A percentile compares a stretch with the other conserved stretches of the same genome.
These are phyloP conservation scores for Cheumatopsyche charites DNA, from an alignment of 1,140 invertebrate genomes.

Conservation along the genomic window DNA sequence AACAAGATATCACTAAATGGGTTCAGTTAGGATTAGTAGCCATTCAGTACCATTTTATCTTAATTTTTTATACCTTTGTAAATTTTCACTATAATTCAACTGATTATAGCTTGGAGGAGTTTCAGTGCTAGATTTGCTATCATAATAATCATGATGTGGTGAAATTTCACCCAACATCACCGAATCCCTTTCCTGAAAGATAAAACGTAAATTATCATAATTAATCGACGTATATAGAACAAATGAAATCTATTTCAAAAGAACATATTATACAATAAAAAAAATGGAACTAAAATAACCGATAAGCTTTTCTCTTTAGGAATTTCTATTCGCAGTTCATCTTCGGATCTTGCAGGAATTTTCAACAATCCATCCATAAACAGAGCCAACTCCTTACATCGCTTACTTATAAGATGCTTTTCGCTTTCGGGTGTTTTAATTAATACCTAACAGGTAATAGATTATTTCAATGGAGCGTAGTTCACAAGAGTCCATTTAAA, in stretches of 20 bases:
- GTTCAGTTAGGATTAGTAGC: too few relatives aligned
- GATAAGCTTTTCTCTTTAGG: slow-evolving; percentile 58
- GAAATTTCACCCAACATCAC: slow-evolving; percentile 86
- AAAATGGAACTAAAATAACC: slow-evolving; percentile 30
- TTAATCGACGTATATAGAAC: too few relatives aligned
- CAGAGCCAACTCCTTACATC: slow-evolving; percentile 73
- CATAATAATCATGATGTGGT: slow-evolving; percentile 80
- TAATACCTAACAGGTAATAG: slow-evolving; percentile 54
- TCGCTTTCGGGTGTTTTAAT: slow-evolving; percentile 64
- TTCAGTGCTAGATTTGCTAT: slow-evolving; percentile 81
- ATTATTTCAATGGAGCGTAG: neutral
- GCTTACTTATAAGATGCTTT: slow-evolving; percentile 68
- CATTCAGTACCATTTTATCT: neutral
- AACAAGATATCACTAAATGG: too few relatives aligned
- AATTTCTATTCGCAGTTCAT: slow-evolving; percentile 63
- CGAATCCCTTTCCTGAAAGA: slow-evolving; percentile 75
- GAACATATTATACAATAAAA: slow-evolving; percentile 10
- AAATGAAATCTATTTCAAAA: neutral
- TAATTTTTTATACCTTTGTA: slow-evolving; percentile 62
- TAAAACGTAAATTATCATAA: slow-evolving; percentile 10
- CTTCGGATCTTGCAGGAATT: slow-evolving; percentile 59
- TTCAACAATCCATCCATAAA: slow-evolving; percentile 79
- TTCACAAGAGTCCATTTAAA: neutral
- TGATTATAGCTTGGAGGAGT: slow-evolving; percentile 85
- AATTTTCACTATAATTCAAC: slow-evolving; percentile 85